Conservation (phyloP, 2,888 invertebrate species). For the Automeris io region DNA sequence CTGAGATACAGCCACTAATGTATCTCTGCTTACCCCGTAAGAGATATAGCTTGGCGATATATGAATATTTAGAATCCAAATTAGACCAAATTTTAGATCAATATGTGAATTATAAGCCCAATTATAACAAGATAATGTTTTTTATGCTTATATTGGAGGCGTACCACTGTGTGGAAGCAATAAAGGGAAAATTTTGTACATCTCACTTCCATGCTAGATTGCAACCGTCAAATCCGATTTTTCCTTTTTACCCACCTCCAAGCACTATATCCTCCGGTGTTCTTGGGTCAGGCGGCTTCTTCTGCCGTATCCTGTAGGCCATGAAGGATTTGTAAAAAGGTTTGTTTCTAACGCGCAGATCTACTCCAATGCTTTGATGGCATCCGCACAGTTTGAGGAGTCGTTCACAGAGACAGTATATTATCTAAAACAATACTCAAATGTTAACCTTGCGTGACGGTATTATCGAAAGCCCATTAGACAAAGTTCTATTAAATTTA, state of each 20-base stretch:
- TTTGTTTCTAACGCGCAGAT: constrained; percentile 69
- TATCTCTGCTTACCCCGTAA: too few species aligned
- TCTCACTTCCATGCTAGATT: too few species aligned
- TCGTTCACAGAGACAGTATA: constrained; percentile 87
- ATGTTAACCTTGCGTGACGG: not conserved
- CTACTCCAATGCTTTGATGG: constrained; percentile 71
- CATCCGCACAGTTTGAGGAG: constrained; percentile 83
- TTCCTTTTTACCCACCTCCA: constrained; percentile 26
- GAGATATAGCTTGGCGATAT: too few species aligned
- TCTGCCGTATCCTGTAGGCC: constrained; percentile 53
- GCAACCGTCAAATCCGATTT: too few species aligned
- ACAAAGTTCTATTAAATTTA: not conserved
- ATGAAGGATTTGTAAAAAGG: constrained; percentile 79
- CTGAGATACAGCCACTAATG: too few species aligned
- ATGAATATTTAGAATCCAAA: too few species aligned
- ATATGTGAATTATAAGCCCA: too few species aligned
- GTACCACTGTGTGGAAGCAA: too few species aligned
- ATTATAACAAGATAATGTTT: too few species aligned
- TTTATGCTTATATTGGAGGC: too few species aligned
- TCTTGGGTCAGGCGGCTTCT: constrained; percentile 42
- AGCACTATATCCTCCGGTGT: constrained; percentile 40
- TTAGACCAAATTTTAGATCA: too few species aligned
- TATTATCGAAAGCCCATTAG: not conserved
- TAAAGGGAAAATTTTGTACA: too few species aligned
- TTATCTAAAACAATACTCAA: constrained; percentile 68